These are phyloP conservation scores for Malacoraja senta DNA, from an alignment of 2,797 vertebrate species.

Conservation along the genomic window DNA sequence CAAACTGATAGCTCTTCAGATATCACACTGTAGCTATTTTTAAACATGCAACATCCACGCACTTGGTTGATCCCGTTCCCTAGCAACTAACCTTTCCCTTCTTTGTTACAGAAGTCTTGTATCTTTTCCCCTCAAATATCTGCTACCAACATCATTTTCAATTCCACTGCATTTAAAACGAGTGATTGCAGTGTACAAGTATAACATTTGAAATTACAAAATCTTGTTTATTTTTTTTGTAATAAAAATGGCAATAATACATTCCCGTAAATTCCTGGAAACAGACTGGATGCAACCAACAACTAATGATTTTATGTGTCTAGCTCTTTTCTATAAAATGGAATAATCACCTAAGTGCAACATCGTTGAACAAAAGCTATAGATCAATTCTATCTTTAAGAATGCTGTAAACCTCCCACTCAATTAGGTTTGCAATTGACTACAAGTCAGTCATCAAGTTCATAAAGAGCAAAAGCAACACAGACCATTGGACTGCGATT, in stretches of 20 bases:
- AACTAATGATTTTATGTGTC: background rate
- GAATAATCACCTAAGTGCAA: background rate
- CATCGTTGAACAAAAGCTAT: background rate
- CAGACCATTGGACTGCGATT: background rate
- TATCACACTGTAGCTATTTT: background rate
- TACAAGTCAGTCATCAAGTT: background rate
- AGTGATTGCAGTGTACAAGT: too few species aligned
- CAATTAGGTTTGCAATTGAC: background rate
- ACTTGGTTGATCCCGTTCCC: background rate
- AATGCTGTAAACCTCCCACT: background rate
- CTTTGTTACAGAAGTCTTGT: background rate
- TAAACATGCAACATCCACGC: background rate
- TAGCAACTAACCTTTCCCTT: background rate
- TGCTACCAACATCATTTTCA: background rate
- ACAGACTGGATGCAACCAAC: background rate
- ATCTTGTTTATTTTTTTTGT: too few species aligned
- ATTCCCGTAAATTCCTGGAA: background rate
- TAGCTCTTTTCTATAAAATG: background rate
- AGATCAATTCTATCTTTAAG: conserved; percentile 5
- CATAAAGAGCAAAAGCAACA: background rate
- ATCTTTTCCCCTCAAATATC: conserved; percentile 12
- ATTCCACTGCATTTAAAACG: background rate
- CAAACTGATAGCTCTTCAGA: background rate
- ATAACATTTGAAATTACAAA: too few species aligned
- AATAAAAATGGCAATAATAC: background rate